Percentiles rank a stretch among this genome's conserved stretches.
phyloP scores from a whole-genome alignment of 2,888 invertebrate genomes.

The Dermolepida albohirtum region DNA sequence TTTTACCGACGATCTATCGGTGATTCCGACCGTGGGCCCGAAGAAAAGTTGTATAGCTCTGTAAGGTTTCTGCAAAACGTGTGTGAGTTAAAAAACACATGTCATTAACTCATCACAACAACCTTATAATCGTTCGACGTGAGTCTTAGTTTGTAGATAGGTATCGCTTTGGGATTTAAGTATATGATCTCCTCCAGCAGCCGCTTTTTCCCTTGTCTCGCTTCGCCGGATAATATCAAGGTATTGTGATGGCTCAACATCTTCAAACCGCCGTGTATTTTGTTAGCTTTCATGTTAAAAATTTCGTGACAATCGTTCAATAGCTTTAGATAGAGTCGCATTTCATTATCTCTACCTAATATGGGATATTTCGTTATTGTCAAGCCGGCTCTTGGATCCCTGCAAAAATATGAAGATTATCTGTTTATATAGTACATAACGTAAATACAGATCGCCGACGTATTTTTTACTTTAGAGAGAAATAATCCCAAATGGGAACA shows the following conservation, averaged over 20 bases:
- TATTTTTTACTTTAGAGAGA: too few species aligned
- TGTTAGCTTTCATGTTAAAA: slow-evolving; percentile 21
- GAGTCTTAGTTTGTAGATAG: slow-evolving; percentile 61
- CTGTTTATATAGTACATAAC: background rate
- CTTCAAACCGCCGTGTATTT: slow-evolving; percentile 39
- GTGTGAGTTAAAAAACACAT: background rate
- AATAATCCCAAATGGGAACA: too few species aligned
- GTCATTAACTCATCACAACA: too few species aligned
- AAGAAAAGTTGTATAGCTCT: slow-evolving; percentile 65
- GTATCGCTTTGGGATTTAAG: slow-evolving; percentile 62
- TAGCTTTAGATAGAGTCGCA: slow-evolving; percentile 53
- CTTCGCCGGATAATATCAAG: slow-evolving; percentile 67
- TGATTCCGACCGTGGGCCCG: slow-evolving; percentile 61
- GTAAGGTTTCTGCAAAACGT: slow-evolving; percentile 60
- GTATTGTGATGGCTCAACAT: slow-evolving; percentile 43
- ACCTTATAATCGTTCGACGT: slow-evolving; percentile 54
- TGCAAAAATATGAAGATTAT: slow-evolving; percentile 6
- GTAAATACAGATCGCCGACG: too few species aligned
- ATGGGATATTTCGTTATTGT: slow-evolving; percentile 63
- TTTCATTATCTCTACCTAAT: slow-evolving; percentile 66
- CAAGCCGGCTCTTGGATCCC: slow-evolving; percentile 27
- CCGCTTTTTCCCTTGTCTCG: slow-evolving; percentile 72
- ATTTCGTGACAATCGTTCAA: slow-evolving; percentile 46
- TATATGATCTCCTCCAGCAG: slow-evolving; percentile 70
- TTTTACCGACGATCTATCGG: slow-evolving; percentile 54